Conservation (phyloP, 2,113 vertebrate genomes). For the Aplodontia rufa region DNA sequence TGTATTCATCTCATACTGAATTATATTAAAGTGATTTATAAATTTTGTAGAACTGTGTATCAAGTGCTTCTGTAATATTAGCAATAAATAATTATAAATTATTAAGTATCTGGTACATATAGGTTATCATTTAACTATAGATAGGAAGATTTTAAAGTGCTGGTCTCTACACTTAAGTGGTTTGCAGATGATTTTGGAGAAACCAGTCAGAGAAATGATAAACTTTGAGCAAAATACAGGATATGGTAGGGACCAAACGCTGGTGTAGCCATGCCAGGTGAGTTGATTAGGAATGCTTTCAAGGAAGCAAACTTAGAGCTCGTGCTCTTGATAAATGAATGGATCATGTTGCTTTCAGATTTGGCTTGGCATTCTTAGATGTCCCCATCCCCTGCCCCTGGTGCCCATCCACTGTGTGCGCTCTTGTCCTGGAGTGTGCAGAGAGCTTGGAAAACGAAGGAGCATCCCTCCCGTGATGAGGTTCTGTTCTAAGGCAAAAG, state of each 20-base stretch:
- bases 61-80: neutral
- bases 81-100: neutral
- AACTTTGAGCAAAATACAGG: fast-evolving
- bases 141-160: neutral
- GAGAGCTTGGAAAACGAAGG: neutral
- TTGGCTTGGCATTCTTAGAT: neutral
- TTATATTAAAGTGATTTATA: neutral
- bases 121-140: neutral
- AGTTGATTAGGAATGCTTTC: fast-evolving
- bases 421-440: no score
- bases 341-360: neutral
- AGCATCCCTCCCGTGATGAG: fast-evolving
- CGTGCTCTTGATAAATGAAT: neutral
- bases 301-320: neutral
- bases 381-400: fast-evolving
- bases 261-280: fast-evolving
- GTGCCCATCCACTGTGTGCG: fast-evolving
- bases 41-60: neutral
- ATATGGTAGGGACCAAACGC: fast-evolving
- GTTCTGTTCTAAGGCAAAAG: neutral
- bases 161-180: neutral
- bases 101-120: neutral
- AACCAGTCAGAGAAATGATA: neutral
- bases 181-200: neutral
- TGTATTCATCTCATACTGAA: neutral